Evolutionary conservation across 2,113 vertebrate genomes (phyloP).

Genomic region (Raphicerus campestris): DNA sequence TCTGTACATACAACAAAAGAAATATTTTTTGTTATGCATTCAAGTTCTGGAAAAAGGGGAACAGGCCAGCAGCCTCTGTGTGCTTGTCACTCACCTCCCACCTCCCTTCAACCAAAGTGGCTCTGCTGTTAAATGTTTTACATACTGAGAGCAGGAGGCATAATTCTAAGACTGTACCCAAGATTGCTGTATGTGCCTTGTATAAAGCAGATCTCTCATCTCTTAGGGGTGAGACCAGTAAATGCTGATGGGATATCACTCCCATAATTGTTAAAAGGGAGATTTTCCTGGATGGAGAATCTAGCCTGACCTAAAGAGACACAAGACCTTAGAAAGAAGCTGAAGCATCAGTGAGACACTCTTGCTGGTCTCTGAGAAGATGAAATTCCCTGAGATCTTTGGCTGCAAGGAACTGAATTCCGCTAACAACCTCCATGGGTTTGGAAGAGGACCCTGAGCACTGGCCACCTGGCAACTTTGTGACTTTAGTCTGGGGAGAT

Average conservation of each 20-base stretch:
- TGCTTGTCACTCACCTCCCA: background rate
- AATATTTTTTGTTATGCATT: background rate
- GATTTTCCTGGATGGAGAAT: background rate
- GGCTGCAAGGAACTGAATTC: background rate
- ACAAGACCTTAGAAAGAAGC: background rate
- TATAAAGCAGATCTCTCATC: background rate
- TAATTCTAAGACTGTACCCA: background rate
- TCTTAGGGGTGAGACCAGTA: background rate
- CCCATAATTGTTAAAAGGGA: background rate
- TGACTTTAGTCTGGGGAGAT: background rate
- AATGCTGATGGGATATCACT: background rate
- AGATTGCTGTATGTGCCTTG: background rate
- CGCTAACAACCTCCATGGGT: background rate
- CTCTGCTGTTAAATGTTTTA: background rate
- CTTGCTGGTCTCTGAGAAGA: background rate
- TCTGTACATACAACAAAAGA: background rate
- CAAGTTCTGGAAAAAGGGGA: background rate
- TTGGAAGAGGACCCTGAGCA: background rate
- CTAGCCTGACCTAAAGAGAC: background rate
- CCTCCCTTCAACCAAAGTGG: background rate
- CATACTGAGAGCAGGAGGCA: background rate
- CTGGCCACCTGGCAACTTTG: background rate
- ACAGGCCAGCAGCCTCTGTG: background rate
- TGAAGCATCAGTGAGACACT: background rate
- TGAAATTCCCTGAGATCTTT: background rate